phyloP scores from a whole-genome alignment of 2,113 vertebrate species.

The Sceloporus undulatus region DNA sequence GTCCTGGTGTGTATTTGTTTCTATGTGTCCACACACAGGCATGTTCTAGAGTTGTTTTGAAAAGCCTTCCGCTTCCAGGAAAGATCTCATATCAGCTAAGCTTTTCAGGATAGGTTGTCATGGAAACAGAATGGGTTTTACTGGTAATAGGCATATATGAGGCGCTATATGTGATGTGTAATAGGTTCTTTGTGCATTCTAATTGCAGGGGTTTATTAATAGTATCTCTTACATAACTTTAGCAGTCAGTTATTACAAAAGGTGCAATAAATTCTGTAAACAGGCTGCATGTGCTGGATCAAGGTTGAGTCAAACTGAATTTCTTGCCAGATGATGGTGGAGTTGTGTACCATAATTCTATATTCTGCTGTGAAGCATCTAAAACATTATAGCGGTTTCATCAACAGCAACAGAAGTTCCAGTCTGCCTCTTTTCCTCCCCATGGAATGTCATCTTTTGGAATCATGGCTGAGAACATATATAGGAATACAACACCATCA shows the following conservation, averaged over 20 bases:
- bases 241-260: constrained; percentile 62
- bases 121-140: constrained; percentile 80
- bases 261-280: constrained; percentile 15
- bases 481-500: background rate
- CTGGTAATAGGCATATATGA: constrained; percentile 61
- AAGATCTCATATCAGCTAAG: constrained; percentile 76
- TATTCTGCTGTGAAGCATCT: background rate
- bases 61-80: constrained; percentile 74
- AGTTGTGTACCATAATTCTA: background rate
- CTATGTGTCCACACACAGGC: too few relatives aligned
- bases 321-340: background rate
- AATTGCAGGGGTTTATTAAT: constrained; percentile 72
- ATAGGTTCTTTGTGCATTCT: constrained; percentile 76
- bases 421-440: background rate
- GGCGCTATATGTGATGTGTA: constrained; percentile 74
- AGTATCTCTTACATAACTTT: constrained; percentile 74
- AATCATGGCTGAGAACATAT: background rate
- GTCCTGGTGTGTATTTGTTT: background rate
- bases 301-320: background rate
- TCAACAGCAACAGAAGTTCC: background rate
- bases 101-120: constrained; percentile 79
- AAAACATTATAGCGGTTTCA: background rate
- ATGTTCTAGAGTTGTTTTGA: constrained; percentile 58
- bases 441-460: background rate
- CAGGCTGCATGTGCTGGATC: constrained; percentile 16